Conservation (phyloP, 2,888 invertebrate species). For the Camponotus fellah region DNA sequence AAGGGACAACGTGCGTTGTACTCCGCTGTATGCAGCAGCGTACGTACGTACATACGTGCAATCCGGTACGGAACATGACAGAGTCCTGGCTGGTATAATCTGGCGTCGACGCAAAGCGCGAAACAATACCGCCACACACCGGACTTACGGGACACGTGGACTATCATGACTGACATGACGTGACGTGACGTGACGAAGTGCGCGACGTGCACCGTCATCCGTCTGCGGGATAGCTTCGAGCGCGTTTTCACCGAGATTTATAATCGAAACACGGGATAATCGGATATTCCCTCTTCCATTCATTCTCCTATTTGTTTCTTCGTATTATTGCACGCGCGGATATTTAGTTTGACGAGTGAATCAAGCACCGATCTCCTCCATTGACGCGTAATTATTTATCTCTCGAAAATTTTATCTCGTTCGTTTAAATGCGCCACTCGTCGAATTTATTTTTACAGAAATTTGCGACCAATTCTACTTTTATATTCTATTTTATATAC, state of each 20-base stretch:
- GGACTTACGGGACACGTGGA: constrained; percentile 54
- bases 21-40: constrained; percentile 20
- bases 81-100: constrained; percentile 64
- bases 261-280: constrained; percentile 43
- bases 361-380: background rate
- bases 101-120: constrained; percentile 62
- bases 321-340: background rate
- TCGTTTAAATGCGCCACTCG: background rate
- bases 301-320: background rate
- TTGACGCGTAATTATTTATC: background rate
- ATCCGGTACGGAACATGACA: constrained; percentile 61
- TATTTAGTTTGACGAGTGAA: background rate
- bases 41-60: constrained; percentile 33
- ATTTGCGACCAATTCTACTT: background rate
- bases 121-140: constrained; percentile 58
- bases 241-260: constrained; percentile 54
- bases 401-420: background rate
- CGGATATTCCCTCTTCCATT: constrained; percentile 9
- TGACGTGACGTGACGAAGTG: constrained; percentile 50
- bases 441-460: background rate
- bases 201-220: constrained; percentile 42
- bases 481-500: too few relatives aligned
- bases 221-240: constrained; percentile 3
- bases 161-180: constrained; percentile 39
- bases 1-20: constrained; percentile 2